Conservation (phyloP, 2,797 vertebrate genomes). For the Orientallactaga sibirica region DNA sequence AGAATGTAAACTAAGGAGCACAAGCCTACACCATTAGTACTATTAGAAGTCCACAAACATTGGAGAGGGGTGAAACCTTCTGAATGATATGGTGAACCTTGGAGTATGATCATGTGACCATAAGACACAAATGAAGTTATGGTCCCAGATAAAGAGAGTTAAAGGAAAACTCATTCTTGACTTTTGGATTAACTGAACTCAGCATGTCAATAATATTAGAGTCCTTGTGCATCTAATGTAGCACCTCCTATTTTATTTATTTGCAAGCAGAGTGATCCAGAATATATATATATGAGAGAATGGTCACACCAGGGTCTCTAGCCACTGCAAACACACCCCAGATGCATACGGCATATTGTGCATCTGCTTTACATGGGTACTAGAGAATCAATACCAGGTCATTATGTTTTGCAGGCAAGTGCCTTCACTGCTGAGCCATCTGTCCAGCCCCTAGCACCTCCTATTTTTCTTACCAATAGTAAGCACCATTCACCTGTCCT, state of each 20-base stretch:
- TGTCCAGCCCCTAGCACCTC: too few species aligned
- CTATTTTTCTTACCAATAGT: not conserved
- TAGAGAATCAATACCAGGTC: too few species aligned
- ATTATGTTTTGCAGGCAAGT: too few species aligned
- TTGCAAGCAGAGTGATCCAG: too few species aligned
- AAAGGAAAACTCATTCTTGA: slow-evolving; percentile 28
- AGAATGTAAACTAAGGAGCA: slow-evolving; percentile 5
- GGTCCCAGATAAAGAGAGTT: not conserved
- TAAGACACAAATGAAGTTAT: slow-evolving; percentile 25
- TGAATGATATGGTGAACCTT: not conserved
- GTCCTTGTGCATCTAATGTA: not conserved
- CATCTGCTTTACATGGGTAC: too few species aligned
- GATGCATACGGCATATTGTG: too few species aligned
- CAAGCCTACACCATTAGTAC: not conserved
- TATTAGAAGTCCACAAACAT: not conserved
- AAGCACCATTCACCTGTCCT: slow-evolving; percentile 41
- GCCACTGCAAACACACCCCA: too few species aligned
- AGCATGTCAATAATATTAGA: slow-evolving; percentile 42
- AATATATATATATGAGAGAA: too few species aligned
- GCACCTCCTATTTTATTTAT: not conserved
- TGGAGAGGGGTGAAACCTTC: not conserved
- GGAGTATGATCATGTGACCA: not conserved
- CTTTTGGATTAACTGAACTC: slow-evolving; percentile 43
- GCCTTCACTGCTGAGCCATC: too few species aligned
- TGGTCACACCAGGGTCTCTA: too few species aligned